phyloP scores from a whole-genome alignment of 2,888 invertebrate genomes.

The Hyposoter didymator region DNA sequence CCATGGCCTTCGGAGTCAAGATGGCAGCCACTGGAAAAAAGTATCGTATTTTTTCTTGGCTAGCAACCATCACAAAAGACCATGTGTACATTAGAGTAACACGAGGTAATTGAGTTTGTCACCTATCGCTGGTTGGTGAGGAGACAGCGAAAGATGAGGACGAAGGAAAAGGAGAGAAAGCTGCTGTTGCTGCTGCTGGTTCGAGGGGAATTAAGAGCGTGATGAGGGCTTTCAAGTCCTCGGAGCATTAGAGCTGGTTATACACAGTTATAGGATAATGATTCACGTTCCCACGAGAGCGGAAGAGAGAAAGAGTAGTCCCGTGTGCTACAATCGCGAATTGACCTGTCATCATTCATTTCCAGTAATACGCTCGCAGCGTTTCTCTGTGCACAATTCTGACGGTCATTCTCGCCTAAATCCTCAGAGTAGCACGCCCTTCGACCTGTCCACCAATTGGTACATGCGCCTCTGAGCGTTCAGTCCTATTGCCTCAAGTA shows the following conservation, averaged over 20 bases:
- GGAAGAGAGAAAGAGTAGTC: conserved; percentile 50
- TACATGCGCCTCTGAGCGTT: background rate
- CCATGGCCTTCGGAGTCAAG: background rate
- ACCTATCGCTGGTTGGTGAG: conserved; percentile 18
- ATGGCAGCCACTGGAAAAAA: background rate
- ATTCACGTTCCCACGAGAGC: conserved; percentile 60
- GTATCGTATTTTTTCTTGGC: background rate
- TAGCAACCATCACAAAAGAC: background rate
- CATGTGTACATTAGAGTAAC: conserved; percentile 2
- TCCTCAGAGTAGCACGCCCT: conserved; percentile 27
- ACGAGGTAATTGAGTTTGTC: conserved; percentile 50
- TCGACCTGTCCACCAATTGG: conserved; percentile 24
- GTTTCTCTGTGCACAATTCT: conserved; percentile 14
- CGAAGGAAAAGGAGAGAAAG: conserved; percentile 30
- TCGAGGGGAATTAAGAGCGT: conserved; percentile 57
- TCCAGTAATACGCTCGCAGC: conserved; percentile 30
- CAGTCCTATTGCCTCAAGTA: conserved; percentile 43
- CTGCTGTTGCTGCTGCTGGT: conserved; percentile 26
- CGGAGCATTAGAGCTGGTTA: conserved; percentile 44
- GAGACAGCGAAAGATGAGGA: background rate
- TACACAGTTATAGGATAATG: conserved; percentile 55
- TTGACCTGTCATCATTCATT: conserved; percentile 65
- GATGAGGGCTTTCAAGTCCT: conserved; percentile 58
- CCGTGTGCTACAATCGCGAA: conserved; percentile 59
- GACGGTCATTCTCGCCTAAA: conserved; percentile 42